phyloP scores from a whole-genome alignment of 2,113 vertebrate genomes.

The Nesoenas mayeri region DNA sequence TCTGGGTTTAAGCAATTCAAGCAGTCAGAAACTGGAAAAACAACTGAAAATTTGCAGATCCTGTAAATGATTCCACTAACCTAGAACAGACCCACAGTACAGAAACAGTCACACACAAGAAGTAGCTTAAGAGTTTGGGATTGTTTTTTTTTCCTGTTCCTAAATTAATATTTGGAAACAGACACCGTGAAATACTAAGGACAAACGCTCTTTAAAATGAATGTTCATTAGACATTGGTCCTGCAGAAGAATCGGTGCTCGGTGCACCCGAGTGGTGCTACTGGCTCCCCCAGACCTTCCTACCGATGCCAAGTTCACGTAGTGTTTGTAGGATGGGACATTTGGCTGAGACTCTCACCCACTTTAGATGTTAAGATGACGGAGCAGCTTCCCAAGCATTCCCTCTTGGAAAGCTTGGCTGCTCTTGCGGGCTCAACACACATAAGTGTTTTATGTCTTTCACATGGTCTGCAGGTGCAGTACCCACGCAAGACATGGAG shows the following conservation, averaged over 20 bases:
- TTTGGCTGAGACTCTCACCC: neutral
- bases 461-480: neutral
- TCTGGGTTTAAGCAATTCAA: slow-evolving; percentile 53
- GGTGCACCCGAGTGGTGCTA: neutral
- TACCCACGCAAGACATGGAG: neutral
- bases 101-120: neutral
- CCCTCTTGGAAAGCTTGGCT: neutral
- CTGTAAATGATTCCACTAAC: slow-evolving; percentile 8
- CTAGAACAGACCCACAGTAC: slow-evolving; percentile 3
- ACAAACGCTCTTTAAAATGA: neutral
- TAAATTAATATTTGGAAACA: neutral
- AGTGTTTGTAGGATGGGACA: neutral
- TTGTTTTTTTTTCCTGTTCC: neutral
- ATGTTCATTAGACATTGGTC: neutral
- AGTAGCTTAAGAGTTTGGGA: neutral
- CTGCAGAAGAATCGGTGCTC: neutral
- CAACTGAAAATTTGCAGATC: slow-evolving; percentile 15
- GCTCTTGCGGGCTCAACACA: neutral
- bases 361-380: neutral
- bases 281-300: neutral
- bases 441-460: neutral
- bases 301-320: neutral
- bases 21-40: slow-evolving; percentile 45
- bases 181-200: neutral
- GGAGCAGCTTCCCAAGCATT: neutral